Conservation (phyloP, 2,888 invertebrate genomes). For the Ommatoiulus sabulosus region DNA sequence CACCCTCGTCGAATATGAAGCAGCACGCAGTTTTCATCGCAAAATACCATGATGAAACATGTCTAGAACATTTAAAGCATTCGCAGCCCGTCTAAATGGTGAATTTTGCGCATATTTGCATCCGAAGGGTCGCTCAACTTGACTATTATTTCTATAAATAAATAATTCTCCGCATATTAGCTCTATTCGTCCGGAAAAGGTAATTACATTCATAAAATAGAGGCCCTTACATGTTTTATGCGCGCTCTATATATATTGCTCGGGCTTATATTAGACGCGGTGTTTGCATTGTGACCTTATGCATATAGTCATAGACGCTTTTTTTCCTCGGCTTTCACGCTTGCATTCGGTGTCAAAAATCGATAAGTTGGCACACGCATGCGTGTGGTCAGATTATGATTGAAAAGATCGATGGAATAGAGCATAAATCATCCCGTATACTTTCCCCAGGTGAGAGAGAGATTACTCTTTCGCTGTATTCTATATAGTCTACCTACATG, state of each 20-base stretch:
- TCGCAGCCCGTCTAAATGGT: too few species aligned
- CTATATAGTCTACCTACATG: not conserved
- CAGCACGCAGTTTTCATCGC: too few species aligned
- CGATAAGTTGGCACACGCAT: slow-evolving; percentile 1
- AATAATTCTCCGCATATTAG: not conserved
- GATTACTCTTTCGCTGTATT: not conserved
- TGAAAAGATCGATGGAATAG: not conserved
- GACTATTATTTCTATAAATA: not conserved
- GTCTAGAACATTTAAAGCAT: too few species aligned
- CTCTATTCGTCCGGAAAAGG: not conserved
- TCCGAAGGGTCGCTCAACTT: not conserved
- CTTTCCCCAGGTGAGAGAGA: slow-evolving; percentile 11
- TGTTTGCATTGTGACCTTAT: slow-evolving; percentile 34
- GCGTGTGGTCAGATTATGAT: slow-evolving; percentile 34
- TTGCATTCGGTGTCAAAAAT: not conserved
- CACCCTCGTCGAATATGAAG: too few species aligned
- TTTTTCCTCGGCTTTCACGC: not conserved
- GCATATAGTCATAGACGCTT: slow-evolving; percentile 26
- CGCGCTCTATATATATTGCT: slow-evolving; percentile 12
- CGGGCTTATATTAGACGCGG: not conserved
- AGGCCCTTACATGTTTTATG: slow-evolving; percentile 7
- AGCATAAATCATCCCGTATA: not conserved
- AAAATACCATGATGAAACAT: too few species aligned
- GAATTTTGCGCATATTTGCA: not conserved
- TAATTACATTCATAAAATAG: not conserved